phyloP scores from a whole-genome alignment of 2,113 vertebrate species.

The Australoheros scitulus region DNA sequence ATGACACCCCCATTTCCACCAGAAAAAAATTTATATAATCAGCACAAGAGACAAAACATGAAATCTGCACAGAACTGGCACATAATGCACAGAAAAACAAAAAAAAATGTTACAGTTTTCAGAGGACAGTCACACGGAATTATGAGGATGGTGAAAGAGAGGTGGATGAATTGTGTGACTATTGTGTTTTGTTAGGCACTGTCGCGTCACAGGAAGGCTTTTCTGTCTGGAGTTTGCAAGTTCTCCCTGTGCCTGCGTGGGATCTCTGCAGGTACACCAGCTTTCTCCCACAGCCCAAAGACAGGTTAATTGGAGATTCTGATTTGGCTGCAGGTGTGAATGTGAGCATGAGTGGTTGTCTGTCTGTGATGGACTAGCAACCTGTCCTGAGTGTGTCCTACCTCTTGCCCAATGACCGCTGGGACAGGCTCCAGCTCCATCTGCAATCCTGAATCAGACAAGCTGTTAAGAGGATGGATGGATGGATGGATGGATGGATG shows the following conservation, averaged over 20 bases:
- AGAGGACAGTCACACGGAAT: slow-evolving; percentile 12
- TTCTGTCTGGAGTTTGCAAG: not conserved
- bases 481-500: not conserved
- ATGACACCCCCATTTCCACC: not conserved
- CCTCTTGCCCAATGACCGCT: not conserved
- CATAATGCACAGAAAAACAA: slow-evolving; percentile 26
- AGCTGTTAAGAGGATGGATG: not conserved
- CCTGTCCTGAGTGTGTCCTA: not conserved
- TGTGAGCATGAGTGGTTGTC: no score
- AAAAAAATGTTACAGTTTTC: not conserved
- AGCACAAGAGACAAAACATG: slow-evolving; percentile 1
- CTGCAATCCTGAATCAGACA: not conserved
- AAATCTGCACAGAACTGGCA: not conserved
- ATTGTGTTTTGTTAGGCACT: not conserved
- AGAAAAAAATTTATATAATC: not conserved
- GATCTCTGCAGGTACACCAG: not conserved
- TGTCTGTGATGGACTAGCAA: not conserved
- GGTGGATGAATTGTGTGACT: slow-evolving; percentile 27
- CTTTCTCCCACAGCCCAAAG: not conserved
- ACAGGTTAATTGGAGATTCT: not conserved
- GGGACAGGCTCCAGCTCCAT: not conserved
- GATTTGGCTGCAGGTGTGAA: not conserved
- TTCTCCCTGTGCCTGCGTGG: not conserved
- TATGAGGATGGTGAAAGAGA: not conserved
- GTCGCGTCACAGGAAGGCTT: not conserved